These are phyloP conservation scores for Tragelaphus strepsiceros DNA, from an alignment of 2,113 vertebrate genomes.

Conservation along the genomic window DNA sequence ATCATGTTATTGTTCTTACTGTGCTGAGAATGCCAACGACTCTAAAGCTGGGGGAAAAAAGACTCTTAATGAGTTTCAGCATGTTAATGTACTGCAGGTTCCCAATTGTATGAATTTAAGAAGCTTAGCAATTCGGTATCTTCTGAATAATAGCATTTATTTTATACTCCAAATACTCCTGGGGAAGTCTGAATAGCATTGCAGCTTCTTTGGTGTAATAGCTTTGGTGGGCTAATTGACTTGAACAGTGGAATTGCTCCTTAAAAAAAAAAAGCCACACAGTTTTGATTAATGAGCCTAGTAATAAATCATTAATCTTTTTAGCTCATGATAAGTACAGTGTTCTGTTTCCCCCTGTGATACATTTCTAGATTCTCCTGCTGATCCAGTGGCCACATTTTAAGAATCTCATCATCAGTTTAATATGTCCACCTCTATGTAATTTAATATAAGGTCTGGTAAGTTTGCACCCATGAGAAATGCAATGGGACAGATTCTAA, in stretches of 20 bases:
- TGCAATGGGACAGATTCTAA: slow-evolving; percentile 42
- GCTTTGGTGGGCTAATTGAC: slow-evolving; percentile 83
- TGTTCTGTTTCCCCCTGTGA: slow-evolving; percentile 39
- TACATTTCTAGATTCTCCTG: slow-evolving; percentile 66
- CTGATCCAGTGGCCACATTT: slow-evolving; percentile 59
- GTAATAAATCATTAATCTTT: slow-evolving; percentile 86
- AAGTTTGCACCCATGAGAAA: slow-evolving; percentile 45
- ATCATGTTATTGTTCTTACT: slow-evolving; percentile 73
- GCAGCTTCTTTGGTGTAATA: slow-evolving; percentile 74
- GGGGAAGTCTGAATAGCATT: slow-evolving; percentile 79
- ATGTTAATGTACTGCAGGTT: slow-evolving; percentile 82
- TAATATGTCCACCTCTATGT: slow-evolving; percentile 8
- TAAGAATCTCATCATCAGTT: slow-evolving; percentile 60
- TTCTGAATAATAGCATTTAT: slow-evolving; percentile 83
- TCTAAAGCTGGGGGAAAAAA: slow-evolving; percentile 71
- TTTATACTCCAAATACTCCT: slow-evolving; percentile 81
- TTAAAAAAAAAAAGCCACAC: slow-evolving; percentile 57
- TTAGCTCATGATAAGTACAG: slow-evolving; percentile 72
- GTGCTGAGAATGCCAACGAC: slow-evolving; percentile 73
- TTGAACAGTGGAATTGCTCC: slow-evolving; percentile 75
- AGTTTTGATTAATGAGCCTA: slow-evolving; percentile 84
- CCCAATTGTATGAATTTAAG: slow-evolving; percentile 83
- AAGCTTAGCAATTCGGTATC: slow-evolving; percentile 82
- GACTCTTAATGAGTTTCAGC: slow-evolving; percentile 82
- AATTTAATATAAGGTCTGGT: slow-evolving; percentile 55